Conservation (phyloP, 1,140 invertebrate species). For the Nixonia krombeini region DNA sequence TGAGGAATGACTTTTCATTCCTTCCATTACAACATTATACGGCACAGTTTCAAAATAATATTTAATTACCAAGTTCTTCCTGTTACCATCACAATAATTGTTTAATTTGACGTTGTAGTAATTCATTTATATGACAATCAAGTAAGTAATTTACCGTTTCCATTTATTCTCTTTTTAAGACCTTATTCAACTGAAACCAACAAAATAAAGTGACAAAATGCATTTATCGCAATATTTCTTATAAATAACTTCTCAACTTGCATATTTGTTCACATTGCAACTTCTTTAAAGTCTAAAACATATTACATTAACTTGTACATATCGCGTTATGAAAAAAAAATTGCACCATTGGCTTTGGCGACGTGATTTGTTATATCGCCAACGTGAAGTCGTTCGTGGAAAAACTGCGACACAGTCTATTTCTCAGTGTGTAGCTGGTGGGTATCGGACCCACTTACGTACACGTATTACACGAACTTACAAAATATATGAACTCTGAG, state of each 20-base stretch:
- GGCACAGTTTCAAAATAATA: slow-evolving; percentile 9
- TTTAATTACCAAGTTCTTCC: slow-evolving; percentile 4
- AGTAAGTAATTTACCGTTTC: too few relatives aligned
- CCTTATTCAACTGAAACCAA: too few relatives aligned
- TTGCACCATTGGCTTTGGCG: slow-evolving; percentile 34
- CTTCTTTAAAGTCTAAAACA: too few relatives aligned
- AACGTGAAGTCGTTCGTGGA: slow-evolving; percentile 26
- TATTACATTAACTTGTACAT: slow-evolving; percentile 7
- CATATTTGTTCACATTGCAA: too few relatives aligned
- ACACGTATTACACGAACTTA: slow-evolving; percentile 22
- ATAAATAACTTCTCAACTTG: too few relatives aligned
- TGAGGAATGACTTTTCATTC: slow-evolving; percentile 13
- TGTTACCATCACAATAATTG: background rate
- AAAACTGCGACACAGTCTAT: slow-evolving; percentile 46
- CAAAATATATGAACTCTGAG: slow-evolving; percentile 38
- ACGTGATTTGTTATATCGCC: slow-evolving; percentile 45
- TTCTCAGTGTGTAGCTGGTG: slow-evolving; percentile 31
- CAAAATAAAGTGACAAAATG: too few relatives aligned
- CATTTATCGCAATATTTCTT: too few relatives aligned
- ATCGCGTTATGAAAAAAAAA: slow-evolving; percentile 28
- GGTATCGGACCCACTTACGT: slow-evolving; percentile 40
- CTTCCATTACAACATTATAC: background rate
- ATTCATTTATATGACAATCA: too few relatives aligned
- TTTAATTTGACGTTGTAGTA: background rate
- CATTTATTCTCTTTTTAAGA: too few relatives aligned